Percentiles rank a stretch among this genome's conserved stretches.
Evolutionary conservation across 2,113 vertebrate genomes (phyloP).

Genomic region (Hippotragus niger): DNA sequence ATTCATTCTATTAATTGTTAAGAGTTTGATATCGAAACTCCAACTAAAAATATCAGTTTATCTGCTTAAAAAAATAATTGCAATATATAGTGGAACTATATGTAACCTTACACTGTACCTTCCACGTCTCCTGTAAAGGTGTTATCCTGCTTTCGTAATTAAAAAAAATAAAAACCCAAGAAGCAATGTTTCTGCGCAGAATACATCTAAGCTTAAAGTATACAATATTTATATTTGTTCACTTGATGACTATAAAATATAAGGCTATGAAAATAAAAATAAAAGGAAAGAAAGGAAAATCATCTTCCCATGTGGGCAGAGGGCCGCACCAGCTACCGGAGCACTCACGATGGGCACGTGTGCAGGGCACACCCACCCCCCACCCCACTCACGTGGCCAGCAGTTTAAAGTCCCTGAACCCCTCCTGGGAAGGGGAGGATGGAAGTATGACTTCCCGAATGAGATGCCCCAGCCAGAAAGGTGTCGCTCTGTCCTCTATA

Average conservation of each 20-base stretch:
- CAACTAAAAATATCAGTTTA: not conserved
- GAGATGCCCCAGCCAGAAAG: not conserved
- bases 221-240: not conserved
- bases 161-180: not conserved
- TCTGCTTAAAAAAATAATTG: not conserved
- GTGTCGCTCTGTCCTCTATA: not conserved
- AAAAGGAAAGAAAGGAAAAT: not conserved
- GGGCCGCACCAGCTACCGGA: rapidly evolving
- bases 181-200: not conserved
- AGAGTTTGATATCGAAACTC: not conserved
- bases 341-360: rapidly evolving
- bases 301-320: not conserved
- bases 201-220: not conserved
- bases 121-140: not conserved
- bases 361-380: rapidly evolving
- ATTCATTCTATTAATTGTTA: not conserved
- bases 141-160: not conserved
- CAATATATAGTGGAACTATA: not conserved
- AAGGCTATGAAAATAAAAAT: not conserved
- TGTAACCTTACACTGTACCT: not conserved
- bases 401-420: not conserved
- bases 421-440: not conserved
- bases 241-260: not conserved
- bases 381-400: rapidly evolving
- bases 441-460: not conserved